Conservation (phyloP, 1,140 invertebrate species). For the Acromyrmex heyeri region DNA sequence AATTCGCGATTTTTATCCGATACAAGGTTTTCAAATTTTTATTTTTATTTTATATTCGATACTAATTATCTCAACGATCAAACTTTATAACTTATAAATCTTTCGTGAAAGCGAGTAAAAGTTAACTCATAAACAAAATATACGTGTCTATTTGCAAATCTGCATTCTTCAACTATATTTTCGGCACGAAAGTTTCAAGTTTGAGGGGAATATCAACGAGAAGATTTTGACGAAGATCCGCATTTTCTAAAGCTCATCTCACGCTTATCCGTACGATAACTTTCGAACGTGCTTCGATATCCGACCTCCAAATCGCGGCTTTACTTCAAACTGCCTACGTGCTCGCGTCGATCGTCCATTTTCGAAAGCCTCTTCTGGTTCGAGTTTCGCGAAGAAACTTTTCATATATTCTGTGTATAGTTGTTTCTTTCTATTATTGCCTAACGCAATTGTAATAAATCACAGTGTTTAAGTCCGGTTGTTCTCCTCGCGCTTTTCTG, state of each 20-base stretch:
- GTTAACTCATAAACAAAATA: background rate
- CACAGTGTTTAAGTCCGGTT: slow-evolving; percentile 11
- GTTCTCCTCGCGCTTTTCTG: background rate
- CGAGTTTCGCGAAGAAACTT: slow-evolving; percentile 28
- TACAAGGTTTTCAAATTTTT: background rate
- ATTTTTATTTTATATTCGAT: background rate
- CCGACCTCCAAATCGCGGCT: slow-evolving; percentile 51
- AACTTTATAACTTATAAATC: background rate
- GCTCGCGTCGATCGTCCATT: slow-evolving; percentile 49
- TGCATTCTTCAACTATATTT: slow-evolving; percentile 34
- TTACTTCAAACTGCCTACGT: slow-evolving; percentile 54
- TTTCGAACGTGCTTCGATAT: slow-evolving; percentile 66
- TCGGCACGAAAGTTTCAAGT: slow-evolving; percentile 24
- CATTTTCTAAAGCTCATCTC: slow-evolving; percentile 64
- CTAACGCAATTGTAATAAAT: slow-evolving; percentile 32
- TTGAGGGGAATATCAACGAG: slow-evolving; percentile 69
- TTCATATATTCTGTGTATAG: slow-evolving; percentile 1
- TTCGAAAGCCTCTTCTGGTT: slow-evolving; percentile 40
- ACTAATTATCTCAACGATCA: background rate
- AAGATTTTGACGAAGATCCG: slow-evolving; percentile 69
- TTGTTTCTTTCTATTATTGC: slow-evolving; percentile 45
- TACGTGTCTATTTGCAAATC: slow-evolving; percentile 13
- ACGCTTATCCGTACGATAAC: slow-evolving; percentile 65
- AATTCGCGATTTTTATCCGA: background rate
- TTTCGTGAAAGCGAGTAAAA: background rate